These are phyloP conservation scores for Chrysaora quinquecirrha DNA, from an alignment of 30 jellyfish, hydroid and myxozoan species.

Conservation along the genomic window DNA sequence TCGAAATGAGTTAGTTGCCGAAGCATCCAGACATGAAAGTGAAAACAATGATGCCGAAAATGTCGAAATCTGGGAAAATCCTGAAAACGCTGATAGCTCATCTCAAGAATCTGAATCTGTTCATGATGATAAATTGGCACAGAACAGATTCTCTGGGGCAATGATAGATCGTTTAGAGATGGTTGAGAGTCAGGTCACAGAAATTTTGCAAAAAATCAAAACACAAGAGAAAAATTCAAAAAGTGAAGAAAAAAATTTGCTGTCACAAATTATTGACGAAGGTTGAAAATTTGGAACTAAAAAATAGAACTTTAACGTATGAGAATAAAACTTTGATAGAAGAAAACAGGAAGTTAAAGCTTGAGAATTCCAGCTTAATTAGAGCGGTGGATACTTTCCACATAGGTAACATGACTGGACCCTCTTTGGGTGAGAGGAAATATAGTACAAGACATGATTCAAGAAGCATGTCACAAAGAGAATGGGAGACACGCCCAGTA, in stretches of 20 bases:
- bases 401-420: background rate
- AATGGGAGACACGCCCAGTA: background rate
- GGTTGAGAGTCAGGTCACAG: background rate
- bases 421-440: conserved; percentile 2
- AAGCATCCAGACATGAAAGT: conserved; percentile 41
- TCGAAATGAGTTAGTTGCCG: conserved; percentile 26
- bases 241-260: background rate
- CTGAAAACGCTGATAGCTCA: conserved; percentile 32
- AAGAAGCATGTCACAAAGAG: background rate
- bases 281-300: background rate
- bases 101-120: background rate
- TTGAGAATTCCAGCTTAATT: background rate
- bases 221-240: background rate
- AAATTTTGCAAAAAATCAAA: background rate
- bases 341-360: background rate
- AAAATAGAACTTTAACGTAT: background rate
- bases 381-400: background rate
- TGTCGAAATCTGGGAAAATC: conserved; percentile 3
- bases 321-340: background rate
- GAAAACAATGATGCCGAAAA: conserved; percentile 2
- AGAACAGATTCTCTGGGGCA: background rate
- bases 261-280: background rate
- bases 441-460: background rate
- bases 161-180: background rate
- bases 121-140: background rate